Evolutionary conservation across 2,113 vertebrate genomes (phyloP).

Genomic region (Paraplagusia blochii): DNA sequence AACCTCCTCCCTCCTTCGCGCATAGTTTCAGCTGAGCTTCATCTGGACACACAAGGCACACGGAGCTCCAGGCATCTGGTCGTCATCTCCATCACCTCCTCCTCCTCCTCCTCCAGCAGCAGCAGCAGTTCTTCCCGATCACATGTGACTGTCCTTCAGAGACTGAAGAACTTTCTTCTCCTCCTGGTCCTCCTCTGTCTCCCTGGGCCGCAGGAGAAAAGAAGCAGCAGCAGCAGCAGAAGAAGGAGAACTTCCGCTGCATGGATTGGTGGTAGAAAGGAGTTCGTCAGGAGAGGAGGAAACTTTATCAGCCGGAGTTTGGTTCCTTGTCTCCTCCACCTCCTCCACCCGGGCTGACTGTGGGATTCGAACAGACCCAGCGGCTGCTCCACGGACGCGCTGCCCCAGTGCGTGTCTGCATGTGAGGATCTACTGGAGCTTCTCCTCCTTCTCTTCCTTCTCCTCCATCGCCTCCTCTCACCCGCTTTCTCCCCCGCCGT

Average conservation of each 20-base stretch:
- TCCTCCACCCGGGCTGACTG: conserved; percentile 13
- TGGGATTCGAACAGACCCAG: conserved; percentile 41
- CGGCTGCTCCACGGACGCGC: conserved; percentile 15
- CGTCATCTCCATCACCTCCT: conserved; percentile 72
- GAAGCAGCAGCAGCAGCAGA: too few relatives aligned
- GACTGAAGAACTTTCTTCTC: background rate
- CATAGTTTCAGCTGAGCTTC: conserved; percentile 43
- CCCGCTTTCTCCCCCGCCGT: conserved; percentile 27
- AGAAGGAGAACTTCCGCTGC: conserved; percentile 1
- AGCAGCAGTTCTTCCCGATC: conserved; percentile 20
- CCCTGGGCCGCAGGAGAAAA: background rate
- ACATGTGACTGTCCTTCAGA: too few relatives aligned
- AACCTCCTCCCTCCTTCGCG: conserved; percentile 63
- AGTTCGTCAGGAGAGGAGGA: too few relatives aligned
- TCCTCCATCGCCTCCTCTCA: background rate
- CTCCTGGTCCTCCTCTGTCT: background rate
- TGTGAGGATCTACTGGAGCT: conserved; percentile 57
- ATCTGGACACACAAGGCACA: conserved; percentile 62
- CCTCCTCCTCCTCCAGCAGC: conserved; percentile 8
- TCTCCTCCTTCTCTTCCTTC: conserved; percentile 11
- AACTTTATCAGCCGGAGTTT: conserved; percentile 7
- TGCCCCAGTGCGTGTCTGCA: conserved; percentile 39
- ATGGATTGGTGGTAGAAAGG: conserved; percentile 47
- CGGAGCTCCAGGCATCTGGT: conserved; percentile 77
- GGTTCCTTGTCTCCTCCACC: background rate